These are phyloP conservation scores for Steromphala cineraria DNA, from an alignment of 2,888 invertebrate species.

Conservation along the genomic window DNA sequence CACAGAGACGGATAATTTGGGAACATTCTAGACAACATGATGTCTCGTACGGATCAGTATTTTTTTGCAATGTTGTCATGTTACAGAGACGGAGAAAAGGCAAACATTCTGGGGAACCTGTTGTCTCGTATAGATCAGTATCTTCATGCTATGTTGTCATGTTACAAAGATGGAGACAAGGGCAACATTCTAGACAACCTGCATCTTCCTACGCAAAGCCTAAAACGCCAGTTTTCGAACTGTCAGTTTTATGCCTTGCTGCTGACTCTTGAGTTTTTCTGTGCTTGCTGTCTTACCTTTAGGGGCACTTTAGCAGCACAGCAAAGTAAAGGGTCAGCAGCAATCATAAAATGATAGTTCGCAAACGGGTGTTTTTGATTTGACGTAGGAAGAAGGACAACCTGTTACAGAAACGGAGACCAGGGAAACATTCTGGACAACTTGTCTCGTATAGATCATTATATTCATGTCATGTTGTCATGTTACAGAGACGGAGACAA, in stretches of 20 bases:
- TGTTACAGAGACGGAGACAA: slow-evolving; percentile 86
- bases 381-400: too few species aligned
- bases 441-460: slow-evolving; percentile 79
- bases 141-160: not conserved
- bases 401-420: slow-evolving; percentile 77
- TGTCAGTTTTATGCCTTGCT: too few species aligned
- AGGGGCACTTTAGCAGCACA: too few species aligned
- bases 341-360: too few species aligned
- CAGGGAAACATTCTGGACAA: too few species aligned
- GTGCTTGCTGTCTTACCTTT: too few species aligned
- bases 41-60: slow-evolving; percentile 98
- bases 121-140: slow-evolving; percentile 92
- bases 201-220: too few species aligned
- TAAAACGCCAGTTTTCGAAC: too few species aligned
- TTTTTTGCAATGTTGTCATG: not conserved
- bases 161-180: slow-evolving; percentile 91
- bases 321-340: too few species aligned
- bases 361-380: too few species aligned
- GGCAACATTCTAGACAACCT: slow-evolving; percentile 88
- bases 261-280: too few species aligned
- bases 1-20: slow-evolving; percentile 92
- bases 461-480: slow-evolving; percentile 77
- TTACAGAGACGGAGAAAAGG: slow-evolving; percentile 90
- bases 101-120: slow-evolving; percentile 93
- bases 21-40: slow-evolving; percentile 90